Evolutionary conservation across 2,797 vertebrate genomes (phyloP).

Genomic region (Dendrocincla fuliginosa): DNA sequence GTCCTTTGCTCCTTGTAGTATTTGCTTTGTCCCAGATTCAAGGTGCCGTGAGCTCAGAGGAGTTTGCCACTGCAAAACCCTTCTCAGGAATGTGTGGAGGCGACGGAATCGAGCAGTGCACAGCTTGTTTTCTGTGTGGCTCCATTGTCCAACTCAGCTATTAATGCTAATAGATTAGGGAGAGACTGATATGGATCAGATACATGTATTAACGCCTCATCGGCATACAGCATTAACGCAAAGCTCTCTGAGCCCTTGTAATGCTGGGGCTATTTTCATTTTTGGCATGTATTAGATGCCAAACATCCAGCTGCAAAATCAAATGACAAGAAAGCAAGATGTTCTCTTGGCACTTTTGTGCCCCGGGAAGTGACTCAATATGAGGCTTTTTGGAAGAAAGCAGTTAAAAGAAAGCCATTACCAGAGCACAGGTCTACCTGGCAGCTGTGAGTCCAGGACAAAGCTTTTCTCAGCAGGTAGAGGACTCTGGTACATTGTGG

Average conservation of each 20-base stretch:
- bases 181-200: constrained; percentile 50
- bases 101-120: neutral
- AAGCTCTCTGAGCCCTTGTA: constrained; percentile 46
- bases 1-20: neutral
- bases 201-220: constrained; percentile 44
- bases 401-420: neutral
- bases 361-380: neutral
- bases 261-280: neutral
- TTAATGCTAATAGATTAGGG: constrained; percentile 35
- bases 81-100: neutral
- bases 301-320: constrained; percentile 17
- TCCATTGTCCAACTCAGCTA: neutral
- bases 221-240: constrained; percentile 35
- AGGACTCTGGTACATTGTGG: neutral
- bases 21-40: neutral
- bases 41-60: neutral
- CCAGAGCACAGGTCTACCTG: neutral
- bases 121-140: neutral
- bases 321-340: neutral
- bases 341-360: neutral
- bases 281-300: neutral
- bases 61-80: neutral
- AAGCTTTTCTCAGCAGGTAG: neutral
- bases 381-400: neutral
- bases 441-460: neutral